Evolutionary conservation across 1,140 invertebrate species (phyloP).

Genomic region (Himalopsyche phryganea): DNA sequence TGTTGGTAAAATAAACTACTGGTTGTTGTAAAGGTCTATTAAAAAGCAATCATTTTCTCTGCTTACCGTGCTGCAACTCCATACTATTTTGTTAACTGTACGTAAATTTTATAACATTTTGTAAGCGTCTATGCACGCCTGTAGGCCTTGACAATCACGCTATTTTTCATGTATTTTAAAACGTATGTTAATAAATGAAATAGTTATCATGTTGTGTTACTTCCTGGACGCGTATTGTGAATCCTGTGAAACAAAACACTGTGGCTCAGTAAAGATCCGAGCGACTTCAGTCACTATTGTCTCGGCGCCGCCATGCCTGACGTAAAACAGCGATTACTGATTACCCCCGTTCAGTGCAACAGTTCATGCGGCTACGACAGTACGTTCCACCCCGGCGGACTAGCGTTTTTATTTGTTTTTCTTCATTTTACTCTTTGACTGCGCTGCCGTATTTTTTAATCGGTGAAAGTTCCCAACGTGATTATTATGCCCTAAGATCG

Average conservation of each 20-base stretch:
- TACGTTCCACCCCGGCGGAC: conserved; percentile 1
- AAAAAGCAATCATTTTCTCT: too few species aligned
- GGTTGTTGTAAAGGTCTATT: too few species aligned
- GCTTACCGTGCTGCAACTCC: too few species aligned
- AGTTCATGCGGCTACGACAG: background rate
- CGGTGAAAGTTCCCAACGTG: background rate
- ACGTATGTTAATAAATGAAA: background rate
- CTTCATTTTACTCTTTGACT: too few species aligned
- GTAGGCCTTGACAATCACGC: too few species aligned
- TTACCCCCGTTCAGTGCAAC: conserved; percentile 11
- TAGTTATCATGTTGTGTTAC: background rate
- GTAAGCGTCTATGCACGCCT: too few species aligned
- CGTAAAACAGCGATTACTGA: conserved; percentile 16
- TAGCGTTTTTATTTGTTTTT: too few species aligned
- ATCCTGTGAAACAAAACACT: background rate
- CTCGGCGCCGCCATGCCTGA: conserved; percentile 22
- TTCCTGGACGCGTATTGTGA: too few species aligned
- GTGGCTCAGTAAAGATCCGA: background rate
- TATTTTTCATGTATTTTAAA: background rate
- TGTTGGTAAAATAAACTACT: too few species aligned
- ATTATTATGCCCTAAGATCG: background rate
- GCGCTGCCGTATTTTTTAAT: background rate
- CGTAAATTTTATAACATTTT: too few species aligned
- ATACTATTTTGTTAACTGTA: too few species aligned
- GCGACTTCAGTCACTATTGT: conserved; percentile 17